Percentiles rank a stretch among this genome's conserved stretches.
Conservation (phyloP, 2,797 vertebrate species). For the Apogon talboti region DNA sequence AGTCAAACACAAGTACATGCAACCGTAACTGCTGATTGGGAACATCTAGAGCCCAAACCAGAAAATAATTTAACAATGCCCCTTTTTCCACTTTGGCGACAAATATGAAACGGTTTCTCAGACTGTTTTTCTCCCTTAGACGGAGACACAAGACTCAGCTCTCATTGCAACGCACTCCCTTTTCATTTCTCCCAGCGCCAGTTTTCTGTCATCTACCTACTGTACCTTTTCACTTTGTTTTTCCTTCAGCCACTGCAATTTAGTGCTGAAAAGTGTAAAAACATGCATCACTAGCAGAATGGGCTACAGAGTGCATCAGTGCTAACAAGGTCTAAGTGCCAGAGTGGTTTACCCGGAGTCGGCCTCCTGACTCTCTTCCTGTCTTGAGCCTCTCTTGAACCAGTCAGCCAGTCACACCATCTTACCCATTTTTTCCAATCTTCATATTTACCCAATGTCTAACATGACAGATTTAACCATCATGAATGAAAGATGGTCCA, state of each 20-base stretch:
- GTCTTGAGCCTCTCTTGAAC: conserved; percentile 20
- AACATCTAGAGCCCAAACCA: no score
- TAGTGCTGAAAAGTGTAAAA: conserved; percentile 61
- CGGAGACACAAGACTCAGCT: background rate
- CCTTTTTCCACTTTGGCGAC: no score
- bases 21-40: no score
- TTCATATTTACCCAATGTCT: conserved; percentile 72
- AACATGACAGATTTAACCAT: conserved; percentile 79
- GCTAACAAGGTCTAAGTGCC: conserved; percentile 82
- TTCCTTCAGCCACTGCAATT: conserved; percentile 37
- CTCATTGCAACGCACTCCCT: conserved; percentile 23
- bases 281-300: conserved; percentile 71
- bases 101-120: background rate
- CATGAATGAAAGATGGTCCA: conserved; percentile 65
- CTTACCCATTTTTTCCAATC: conserved; percentile 62
- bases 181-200: conserved; percentile 29
- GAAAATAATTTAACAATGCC: no score
- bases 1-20: no score
- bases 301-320: conserved; percentile 73
- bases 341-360: conserved; percentile 84
- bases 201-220: conserved; percentile 42
- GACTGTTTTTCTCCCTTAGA: background rate
- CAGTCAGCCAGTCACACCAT: conserved; percentile 25
- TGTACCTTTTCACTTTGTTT: conserved; percentile 43
- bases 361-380: conserved; percentile 56